Conservation (phyloP, 2,888 invertebrate genomes). For the Escarpia spicata region DNA sequence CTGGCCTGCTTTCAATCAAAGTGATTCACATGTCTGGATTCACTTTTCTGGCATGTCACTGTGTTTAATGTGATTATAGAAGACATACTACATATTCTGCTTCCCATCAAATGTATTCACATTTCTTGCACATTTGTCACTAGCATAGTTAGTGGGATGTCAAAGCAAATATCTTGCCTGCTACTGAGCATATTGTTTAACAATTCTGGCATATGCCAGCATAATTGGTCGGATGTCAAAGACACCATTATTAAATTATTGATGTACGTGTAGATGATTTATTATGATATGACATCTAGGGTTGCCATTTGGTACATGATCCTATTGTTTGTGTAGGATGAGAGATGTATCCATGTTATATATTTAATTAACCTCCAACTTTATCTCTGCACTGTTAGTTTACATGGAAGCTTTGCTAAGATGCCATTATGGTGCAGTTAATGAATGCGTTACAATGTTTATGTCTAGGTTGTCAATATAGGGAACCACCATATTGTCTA, state of each 20-base stretch:
- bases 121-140: too few species aligned
- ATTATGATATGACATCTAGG: background rate
- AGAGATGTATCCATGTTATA: background rate
- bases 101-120: too few species aligned
- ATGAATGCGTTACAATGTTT: background rate
- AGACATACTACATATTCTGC: too few species aligned
- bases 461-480: background rate
- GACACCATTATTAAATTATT: conserved; percentile 16
- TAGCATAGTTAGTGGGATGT: background rate
- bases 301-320: background rate
- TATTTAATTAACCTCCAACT: background rate
- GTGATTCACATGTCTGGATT: too few species aligned
- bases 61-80: too few species aligned
- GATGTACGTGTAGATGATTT: background rate
- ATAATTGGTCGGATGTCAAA: background rate
- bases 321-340: background rate
- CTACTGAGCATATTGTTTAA: background rate
- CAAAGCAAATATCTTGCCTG: background rate
- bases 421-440: background rate
- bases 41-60: too few species aligned
- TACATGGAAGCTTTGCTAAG: background rate
- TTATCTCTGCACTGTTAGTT: background rate
- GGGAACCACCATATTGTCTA: background rate
- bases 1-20: too few species aligned
- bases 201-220: background rate